Base-by-base conservation (phyloP, 2,113 vertebrate genomes). In the Pangasianodon hypophthalmus region DNA sequence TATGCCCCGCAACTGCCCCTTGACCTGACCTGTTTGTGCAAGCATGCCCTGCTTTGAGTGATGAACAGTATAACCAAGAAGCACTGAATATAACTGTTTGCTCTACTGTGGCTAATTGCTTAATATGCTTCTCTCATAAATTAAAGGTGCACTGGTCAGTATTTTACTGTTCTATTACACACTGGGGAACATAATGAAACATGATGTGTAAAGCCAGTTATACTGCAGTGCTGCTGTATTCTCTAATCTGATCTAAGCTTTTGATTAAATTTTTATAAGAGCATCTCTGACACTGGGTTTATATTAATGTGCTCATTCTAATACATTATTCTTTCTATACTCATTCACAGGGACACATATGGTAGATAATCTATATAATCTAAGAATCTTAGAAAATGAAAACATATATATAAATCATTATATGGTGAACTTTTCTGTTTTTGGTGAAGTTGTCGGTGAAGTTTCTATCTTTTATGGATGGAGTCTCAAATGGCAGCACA, bases 21-120 rank as follows among this genome's bases (percentile, higher is more conserved):
- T 16, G 52, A 75, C 32, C 50, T 75, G n/a, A 75, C 69, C 85
- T 84, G 56, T 37, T 84, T 84, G 37, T 60, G 32, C n/a, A 56
- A 8, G 1, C 67, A 21, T 75, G 85, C 7, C n/a, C 48, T 86
- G 16, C 64, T 37, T 54, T 10, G 10, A 19, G n/a, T 56, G 13
- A n/a, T 29, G 75, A 50, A 50, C 9, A 50, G 11, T 80, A 50
- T 6, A 50, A 29, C 26, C 24, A n/a, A 48, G 21, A 13, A 48
- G 24, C 9, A 79, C 3, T 13, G 11, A 80, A 80, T n/a, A 52
- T n/a, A 52, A 81, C 13, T n/a, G 79, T 50, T 81, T 81, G 80
- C 29, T 56, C 14, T 82, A 37, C 14, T 82, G 48, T 54, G 13
- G 50, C 0, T 54, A 26, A n/a, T 81, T 32, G 24, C 13, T n/a